Base-by-base conservation (phyloP, 2,797 vertebrate genomes). In the Acanthurus tractus region DNA sequence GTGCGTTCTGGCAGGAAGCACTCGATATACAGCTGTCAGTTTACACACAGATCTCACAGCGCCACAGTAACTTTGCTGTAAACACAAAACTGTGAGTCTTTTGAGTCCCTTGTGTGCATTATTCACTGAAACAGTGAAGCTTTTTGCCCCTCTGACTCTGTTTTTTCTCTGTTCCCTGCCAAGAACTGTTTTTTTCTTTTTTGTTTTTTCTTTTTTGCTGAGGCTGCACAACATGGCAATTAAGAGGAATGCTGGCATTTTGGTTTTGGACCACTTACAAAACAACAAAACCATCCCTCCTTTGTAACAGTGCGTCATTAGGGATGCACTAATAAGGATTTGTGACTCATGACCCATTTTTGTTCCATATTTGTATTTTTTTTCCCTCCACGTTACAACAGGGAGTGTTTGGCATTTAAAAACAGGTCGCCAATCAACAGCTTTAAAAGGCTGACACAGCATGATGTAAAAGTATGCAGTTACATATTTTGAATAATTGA, bases 201-300 rank as follows among this genome's bases (percentile, higher is more conserved):
- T 36, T 56, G 6, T 42, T 55, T 82, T 84, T 82, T n/a, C n/a
- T 40, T 40, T 8, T 8, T 8, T 80, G 88, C 87, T 92, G 90
- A 94, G 65, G 53, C 78, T 91, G 86, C 84, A 88, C 77, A 92
- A 82, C 44, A 49, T 74, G 59, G 77, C 83, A 89, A 82, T 91
- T 90, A 87, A 84, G 73, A 87, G 74, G 88, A 89, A 86, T 73
- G 79, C 83, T 93, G 89, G 85, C 88, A 81, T 88, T 88, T 89
- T 71, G 61, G 83, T 75, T 85, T 81, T 86, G 70, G 79, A 82
- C 71, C 81, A 62, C 63, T 71, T 74, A 74, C 74, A 82, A 78
- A 89, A 29, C 3, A 85, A 81, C 75, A 84, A 84, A 76, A 76
- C 17, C 52, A 64, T 79, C 70, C 81, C 57, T 63, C 54, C 68